Conservation (phyloP, 2,113 vertebrate species). For the Seriola aureovittata region DNA sequence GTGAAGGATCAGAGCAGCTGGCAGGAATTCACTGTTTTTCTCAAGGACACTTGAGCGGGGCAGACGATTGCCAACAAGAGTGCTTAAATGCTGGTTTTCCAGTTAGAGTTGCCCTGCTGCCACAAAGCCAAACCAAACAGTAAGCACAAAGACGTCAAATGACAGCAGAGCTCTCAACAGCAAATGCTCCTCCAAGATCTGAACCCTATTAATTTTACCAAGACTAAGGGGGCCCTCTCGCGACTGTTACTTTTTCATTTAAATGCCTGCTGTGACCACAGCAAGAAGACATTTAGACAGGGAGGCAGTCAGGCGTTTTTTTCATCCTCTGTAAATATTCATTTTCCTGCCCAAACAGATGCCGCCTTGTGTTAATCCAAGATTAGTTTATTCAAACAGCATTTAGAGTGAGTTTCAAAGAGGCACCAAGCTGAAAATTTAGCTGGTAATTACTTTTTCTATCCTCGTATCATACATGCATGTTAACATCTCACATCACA, state of each 20-base stretch:
- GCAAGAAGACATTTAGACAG: constrained; percentile 52
- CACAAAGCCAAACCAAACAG: constrained; percentile 59
- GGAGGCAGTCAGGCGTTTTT: constrained; percentile 42
- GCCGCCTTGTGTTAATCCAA: constrained; percentile 51
- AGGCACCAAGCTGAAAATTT: constrained; percentile 33
- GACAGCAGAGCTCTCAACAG: constrained; percentile 11
- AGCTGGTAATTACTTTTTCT: constrained; percentile 38
- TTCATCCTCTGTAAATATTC: constrained; percentile 52
- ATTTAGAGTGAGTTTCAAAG: constrained; percentile 44
- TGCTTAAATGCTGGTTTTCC: constrained; percentile 35
- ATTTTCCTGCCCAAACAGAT: constrained; percentile 61
- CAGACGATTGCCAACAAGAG: constrained; percentile 34
- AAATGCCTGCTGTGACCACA: constrained; percentile 40
- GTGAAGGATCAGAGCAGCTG: constrained; percentile 43
- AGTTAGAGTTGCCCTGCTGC: constrained; percentile 27
- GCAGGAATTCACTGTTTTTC: constrained; percentile 44
- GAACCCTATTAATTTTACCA: constrained; percentile 12
- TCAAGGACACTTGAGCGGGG: constrained; percentile 47
- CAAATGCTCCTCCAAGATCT: constrained; percentile 4
- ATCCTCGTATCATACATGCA: constrained; percentile 37
- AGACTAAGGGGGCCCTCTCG: background rate
- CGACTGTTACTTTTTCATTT: constrained; percentile 47
- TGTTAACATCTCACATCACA: constrained; percentile 12
- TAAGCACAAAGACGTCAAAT: constrained; percentile 41
- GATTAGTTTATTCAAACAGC: constrained; percentile 46